These are phyloP conservation scores for Sus scrofa DNA, from an alignment of 2,113 vertebrate genomes.

Conservation along the genomic window DNA sequence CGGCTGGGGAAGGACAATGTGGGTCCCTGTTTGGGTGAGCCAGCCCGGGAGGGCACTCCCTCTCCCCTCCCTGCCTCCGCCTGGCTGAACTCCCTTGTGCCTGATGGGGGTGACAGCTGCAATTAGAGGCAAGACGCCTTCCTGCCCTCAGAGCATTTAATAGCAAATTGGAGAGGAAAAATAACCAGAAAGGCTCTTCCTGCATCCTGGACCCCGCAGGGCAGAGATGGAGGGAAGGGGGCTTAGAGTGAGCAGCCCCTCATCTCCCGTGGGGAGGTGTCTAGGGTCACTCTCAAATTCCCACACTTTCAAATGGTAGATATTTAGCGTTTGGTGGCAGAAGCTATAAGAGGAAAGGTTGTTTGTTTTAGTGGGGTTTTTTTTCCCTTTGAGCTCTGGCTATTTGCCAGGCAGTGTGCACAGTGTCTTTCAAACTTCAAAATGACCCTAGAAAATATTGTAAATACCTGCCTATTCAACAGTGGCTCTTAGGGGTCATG, in stretches of 20 bases:
- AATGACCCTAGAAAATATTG: not conserved
- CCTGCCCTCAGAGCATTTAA: slow-evolving; percentile 53
- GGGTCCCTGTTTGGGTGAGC: not conserved
- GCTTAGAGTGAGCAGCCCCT: not conserved
- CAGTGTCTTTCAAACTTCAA: not conserved
- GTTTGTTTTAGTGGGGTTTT: not conserved
- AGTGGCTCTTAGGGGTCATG: not conserved
- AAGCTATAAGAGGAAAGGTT: not conserved
- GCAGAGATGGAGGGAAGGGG: not conserved
- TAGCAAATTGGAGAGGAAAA: slow-evolving; percentile 37
- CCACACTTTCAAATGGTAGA: rapidly evolving
- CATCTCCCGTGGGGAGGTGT: not conserved
- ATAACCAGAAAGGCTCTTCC: slow-evolving; percentile 6
- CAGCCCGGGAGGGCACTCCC: not conserved
- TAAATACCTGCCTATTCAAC: not conserved
- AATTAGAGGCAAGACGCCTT: slow-evolving; percentile 67
- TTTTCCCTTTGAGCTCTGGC: not conserved
- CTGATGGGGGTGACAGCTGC: slow-evolving; percentile 73
- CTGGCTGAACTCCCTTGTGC: not conserved
- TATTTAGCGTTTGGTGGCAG: not conserved
- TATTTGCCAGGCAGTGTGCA: not conserved
- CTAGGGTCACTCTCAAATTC: not conserved
- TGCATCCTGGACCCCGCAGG: not conserved
- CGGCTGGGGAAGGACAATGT: not conserved
- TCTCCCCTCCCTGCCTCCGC: no score